phyloP scores from a whole-genome alignment of 2,797 vertebrate genomes.

The Orientallactaga sibirica region DNA sequence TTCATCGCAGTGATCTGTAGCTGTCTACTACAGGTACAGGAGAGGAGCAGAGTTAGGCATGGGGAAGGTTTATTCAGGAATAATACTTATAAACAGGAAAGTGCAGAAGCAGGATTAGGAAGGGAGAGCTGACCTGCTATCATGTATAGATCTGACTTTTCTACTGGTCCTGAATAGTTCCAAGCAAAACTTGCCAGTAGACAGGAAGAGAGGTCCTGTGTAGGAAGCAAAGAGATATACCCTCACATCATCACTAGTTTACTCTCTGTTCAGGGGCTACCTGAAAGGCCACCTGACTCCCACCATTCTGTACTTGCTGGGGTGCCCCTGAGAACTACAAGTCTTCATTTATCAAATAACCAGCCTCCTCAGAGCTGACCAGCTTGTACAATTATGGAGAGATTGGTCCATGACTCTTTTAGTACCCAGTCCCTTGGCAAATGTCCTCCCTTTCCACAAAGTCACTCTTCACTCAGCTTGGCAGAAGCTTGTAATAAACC shows the following conservation, averaged over 20 bases:
- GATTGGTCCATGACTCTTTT: not conserved
- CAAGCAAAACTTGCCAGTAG: not conserved
- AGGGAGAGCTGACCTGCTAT: too few species aligned
- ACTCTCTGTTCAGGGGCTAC: not conserved
- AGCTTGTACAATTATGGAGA: not conserved
- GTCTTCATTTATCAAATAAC: not conserved
- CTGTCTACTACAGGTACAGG: too few species aligned
- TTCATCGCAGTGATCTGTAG: too few species aligned
- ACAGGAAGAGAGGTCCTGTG: not conserved
- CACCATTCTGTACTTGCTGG: not conserved
- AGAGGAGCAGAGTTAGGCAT: not conserved
- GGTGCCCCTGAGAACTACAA: not conserved
- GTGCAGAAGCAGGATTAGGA: not conserved
- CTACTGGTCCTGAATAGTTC: not conserved
- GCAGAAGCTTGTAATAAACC: not conserved
- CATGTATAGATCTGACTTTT: not conserved
- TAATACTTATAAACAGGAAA: not conserved
- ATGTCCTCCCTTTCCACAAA: not conserved
- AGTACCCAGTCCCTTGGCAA: not conserved
- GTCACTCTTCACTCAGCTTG: not conserved
- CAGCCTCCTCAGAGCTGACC: fast-evolving
- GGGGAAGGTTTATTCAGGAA: not conserved
- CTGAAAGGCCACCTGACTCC: not conserved
- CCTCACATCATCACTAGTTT: fast-evolving
- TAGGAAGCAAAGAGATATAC: fast-evolving